Base-by-base conservation (phyloP, 2,797 vertebrate species). In the Silurus aristotelis region DNA sequence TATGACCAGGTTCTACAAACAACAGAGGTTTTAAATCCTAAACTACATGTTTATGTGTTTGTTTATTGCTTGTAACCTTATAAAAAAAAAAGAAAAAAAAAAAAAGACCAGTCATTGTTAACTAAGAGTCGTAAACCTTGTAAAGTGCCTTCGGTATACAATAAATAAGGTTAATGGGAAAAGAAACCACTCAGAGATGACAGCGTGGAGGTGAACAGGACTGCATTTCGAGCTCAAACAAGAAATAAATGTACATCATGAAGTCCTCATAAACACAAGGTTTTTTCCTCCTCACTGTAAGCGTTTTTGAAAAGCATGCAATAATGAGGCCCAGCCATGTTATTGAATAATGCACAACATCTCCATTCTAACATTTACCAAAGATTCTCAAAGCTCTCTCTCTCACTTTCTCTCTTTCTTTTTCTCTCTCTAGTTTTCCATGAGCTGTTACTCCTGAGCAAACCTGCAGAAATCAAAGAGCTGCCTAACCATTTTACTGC, bases 401-500 rank as follows among this genome's bases (percentile, higher is more conserved):
- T 67, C 68, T 43, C 31, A 38, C 31, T 38, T 38, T 38, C 79
- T 82, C 80, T 80, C 38, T 71, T 48, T 84, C 61, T 84, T 82
- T 61, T 64, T 61, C 61, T 83, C 22, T 66, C 78, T 38, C 75
- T 84, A 76, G 22, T 38, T 76, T 73, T 78, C 60, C 56, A 64
- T n/a, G 66, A 67, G 55, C 80, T 73, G 60, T 84, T 80, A 77
- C 67, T 63, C 75, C 73, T 83, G 58, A 85, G 80, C 63, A 75
- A 86, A 82, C 66, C 68, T 79, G 68, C 61, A 73, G 70, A 83
- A 86, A 83, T 87, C 75, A 84, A 84, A 87, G 82, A 84, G 83
- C 83, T 83, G 82, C 72, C 56, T 38, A 61, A 85, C 64, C 56
- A 77, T 82, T 89, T 87, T 87, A 86, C 79, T 86, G 87, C 87